Evolutionary conservation across 2,113 vertebrate genomes (phyloP), one percentile per base, ranked within the genome.

Genomic region (Carollia perspicillata): DNA sequence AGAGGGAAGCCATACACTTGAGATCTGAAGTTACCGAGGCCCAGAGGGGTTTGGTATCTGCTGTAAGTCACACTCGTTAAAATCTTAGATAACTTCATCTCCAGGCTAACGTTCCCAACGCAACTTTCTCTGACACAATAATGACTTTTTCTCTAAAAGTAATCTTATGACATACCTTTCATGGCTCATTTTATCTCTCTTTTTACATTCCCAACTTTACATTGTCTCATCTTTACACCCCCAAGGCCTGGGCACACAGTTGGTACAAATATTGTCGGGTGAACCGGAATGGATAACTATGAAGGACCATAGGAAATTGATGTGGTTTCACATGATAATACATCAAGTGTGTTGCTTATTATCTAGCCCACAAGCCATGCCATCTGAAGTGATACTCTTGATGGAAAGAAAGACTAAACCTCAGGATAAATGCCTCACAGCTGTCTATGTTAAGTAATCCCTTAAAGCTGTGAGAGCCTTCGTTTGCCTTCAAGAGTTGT

Each of bases 401-500:
- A 79, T 93, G 51, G 92, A 95, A 94, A 5, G 68, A 95, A 89
- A 85, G 44, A 90, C 72, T 2, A 5, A 92, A 96, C 93, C 94
- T 74, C 78, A 97, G 95, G 90, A 90, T 91, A 98, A 98, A 98
- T 97, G 96, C 98, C 97, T 98, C 98, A 97, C 98, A 98, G 93
- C 98, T 98, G 98, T 98, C 98, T 97, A 95, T 98, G 98, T 96
- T 98, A 98, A 98, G 97, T 96, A 98, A 99, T 98, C 98, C 98
- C 98, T 99, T 98, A 99, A 99, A 98, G 97, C 97, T 96, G 90
- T 96, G 97, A 98, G 98, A 97, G 95, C 97, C 98, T 98, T 99
- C 90, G 97, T 98, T 98, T 99, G 98, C 98, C 98, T 99, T 98
- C 95, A 98, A 98, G 98, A 98, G 97, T 98, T 98, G 97, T 99